Base-by-base conservation (phyloP, 2,113 vertebrate genomes). In the Echinops telfairi region DNA sequence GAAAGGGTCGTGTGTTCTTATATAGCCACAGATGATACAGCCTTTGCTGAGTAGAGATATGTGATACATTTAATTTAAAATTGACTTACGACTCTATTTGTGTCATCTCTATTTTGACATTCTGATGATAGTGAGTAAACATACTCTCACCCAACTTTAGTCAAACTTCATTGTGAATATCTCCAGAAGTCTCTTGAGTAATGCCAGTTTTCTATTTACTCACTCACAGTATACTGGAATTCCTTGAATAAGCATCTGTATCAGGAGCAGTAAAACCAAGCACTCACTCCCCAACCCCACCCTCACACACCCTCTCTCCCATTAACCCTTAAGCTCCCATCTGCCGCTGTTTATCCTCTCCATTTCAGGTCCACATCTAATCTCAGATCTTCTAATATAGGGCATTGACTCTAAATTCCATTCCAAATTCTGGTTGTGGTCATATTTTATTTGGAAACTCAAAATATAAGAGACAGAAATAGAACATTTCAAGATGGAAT, bases 101-200 rank as follows among this genome's bases (percentile, higher is more conserved):
- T 64, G 70, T 16, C 81, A 76, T 66, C 78, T 66, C 58, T 83
- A 78, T 90, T 85, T 62, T 88, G 68, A 80, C 25, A 92, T 76
- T 43, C 86, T 80, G 62, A 75, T 62, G 53, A 87, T 92, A 79
- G 22, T 68, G 4, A 89, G 17, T 73, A 88, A 93, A 92, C 47
- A 89, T 11, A 85, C 90, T 90, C 40, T 86, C 85, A 93, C 81
- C 88, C 71, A 62, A 86, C 83, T 84, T 92, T 92, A 94, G 47
- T 60, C 86, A 93, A 95, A 93, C n/a, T 43, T 83, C 33, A 84
- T 25, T 60, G 47, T 62, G 43, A 70, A 80, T 81, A 88, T 79
- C 64, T 86, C 66, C 29, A 86, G n/a, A 86, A 47, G 29, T 38
- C 12, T 75, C 12, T 70, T 92, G 36, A 47, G 2, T 68, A 86